Percentiles rank a stretch among this genome's conserved stretches.
These are phyloP conservation scores for Epirrhoe tristata DNA, from an alignment of 2,888 invertebrate species.

Conservation along the genomic window DNA sequence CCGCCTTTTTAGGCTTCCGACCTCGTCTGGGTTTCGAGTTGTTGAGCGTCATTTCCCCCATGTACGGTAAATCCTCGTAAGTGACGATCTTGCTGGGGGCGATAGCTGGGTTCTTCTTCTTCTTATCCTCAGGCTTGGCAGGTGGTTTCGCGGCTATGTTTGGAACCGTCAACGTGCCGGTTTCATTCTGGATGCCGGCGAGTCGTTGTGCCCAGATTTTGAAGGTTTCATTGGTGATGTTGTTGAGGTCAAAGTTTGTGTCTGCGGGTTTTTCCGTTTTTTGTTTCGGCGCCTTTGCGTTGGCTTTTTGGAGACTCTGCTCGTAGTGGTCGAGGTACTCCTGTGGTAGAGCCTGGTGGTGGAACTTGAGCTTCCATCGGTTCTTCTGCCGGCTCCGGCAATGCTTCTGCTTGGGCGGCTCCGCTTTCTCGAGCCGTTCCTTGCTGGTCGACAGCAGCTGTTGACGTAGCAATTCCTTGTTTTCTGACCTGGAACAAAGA, in stretches of 20 bases:
- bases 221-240: slow-evolving; percentile 87
- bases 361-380: slow-evolving; percentile 91
- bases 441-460: slow-evolving; percentile 76
- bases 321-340: slow-evolving; percentile 93
- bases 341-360: slow-evolving; percentile 91
- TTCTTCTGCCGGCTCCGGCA: slow-evolving; percentile 86
- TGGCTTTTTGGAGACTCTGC: slow-evolving; percentile 87
- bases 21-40: slow-evolving; percentile 94
- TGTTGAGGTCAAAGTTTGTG: slow-evolving; percentile 69
- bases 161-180: slow-evolving; percentile 62
- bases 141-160: slow-evolving; percentile 56
- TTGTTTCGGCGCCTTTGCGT: slow-evolving; percentile 66
- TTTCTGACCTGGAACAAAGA: slow-evolving; percentile 71
- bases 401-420: slow-evolving; percentile 68
- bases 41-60: slow-evolving; percentile 96
- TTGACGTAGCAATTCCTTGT: slow-evolving; percentile 77
- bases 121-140: slow-evolving; percentile 64
- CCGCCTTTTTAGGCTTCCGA: slow-evolving; percentile 95
- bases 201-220: slow-evolving; percentile 91
- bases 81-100: slow-evolving; percentile 85
- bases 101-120: slow-evolving; percentile 72
- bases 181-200: slow-evolving; percentile 89
- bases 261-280: slow-evolving; percentile 71
- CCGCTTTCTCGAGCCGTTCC: slow-evolving; percentile 68
- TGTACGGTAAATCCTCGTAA: slow-evolving; percentile 94